Evolutionary conservation across 1,140 invertebrate genomes (phyloP).

Genomic region (Drosophila obscura): DNA sequence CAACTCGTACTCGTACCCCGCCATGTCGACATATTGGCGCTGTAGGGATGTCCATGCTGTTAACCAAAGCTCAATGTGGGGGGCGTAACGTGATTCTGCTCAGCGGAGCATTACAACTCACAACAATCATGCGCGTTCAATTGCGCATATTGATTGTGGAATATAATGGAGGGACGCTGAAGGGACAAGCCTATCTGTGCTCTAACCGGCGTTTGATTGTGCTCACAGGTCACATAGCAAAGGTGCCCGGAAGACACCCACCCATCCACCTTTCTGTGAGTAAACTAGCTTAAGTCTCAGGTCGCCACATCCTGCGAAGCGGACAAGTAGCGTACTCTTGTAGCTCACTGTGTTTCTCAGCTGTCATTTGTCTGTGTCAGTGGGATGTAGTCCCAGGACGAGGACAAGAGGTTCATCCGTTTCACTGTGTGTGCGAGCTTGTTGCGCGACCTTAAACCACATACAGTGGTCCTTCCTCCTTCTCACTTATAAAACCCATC

Average conservation of each 20-base stretch:
- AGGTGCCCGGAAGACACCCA: conserved; percentile 9
- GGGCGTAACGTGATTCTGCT: conserved; percentile 1
- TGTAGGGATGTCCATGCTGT: neutral
- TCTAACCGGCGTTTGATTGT: conserved; percentile 58
- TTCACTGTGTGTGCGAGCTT: conserved; percentile 43
- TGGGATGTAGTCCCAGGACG: conserved; percentile 26
- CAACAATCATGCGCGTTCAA: conserved; percentile 76
- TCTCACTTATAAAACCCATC: neutral
- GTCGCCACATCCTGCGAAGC: too few relatives aligned
- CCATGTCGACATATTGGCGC: too few relatives aligned
- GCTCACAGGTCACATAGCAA: conserved; percentile 73
- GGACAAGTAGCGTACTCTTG: conserved; percentile 50
- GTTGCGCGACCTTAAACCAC: conserved; percentile 23
- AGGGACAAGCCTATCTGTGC: conserved; percentile 11
- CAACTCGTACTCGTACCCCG: neutral
- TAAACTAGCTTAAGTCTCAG: conserved; percentile 38
- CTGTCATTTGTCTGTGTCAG: conserved; percentile 76
- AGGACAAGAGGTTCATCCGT: conserved; percentile 62
- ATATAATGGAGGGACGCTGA: conserved; percentile 42
- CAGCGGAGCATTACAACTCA: conserved; percentile 55
- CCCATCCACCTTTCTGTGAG: neutral
- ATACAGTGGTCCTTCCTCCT: neutral
- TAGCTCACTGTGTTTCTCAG: conserved; percentile 41
- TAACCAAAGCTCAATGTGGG: neutral
- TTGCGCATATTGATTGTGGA: conserved; percentile 78